Evolutionary conservation across 2,113 vertebrate genomes (phyloP).

Genomic region (Gila orcuttii): DNA sequence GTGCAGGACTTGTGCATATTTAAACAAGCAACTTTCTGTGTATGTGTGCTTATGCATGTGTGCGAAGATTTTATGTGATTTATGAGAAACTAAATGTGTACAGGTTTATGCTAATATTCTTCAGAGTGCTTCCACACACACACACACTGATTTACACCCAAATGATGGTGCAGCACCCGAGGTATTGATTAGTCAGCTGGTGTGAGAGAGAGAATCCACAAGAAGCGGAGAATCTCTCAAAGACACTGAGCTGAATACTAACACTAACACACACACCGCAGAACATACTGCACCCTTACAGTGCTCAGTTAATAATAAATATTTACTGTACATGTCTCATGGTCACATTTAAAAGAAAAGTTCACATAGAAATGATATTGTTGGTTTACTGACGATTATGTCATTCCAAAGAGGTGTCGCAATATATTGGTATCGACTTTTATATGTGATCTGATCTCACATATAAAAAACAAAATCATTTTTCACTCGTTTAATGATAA

Average conservation of each 20-base stretch:
- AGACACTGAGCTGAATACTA: conserved; percentile 36
- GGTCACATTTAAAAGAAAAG: not conserved
- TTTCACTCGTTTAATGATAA: not conserved
- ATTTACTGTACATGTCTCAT: not conserved
- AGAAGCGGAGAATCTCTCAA: conserved; percentile 24
- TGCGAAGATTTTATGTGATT: not conserved
- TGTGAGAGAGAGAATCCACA: conserved; percentile 10
- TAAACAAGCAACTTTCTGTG: not conserved
- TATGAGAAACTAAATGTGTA: conserved; percentile 18
- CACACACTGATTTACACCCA: conserved; percentile 39
- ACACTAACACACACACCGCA: conserved; percentile 6
- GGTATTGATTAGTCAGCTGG: conserved; percentile 36
- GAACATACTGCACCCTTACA: conserved; percentile 2
- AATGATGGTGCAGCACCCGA: conserved; percentile 39
- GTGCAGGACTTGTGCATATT: not conserved
- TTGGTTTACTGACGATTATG: not conserved
- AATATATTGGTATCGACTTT: too few species aligned
- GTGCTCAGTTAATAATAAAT: not conserved
- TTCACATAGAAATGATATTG: not conserved
- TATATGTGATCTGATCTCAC: too few species aligned
- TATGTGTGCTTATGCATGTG: not conserved
- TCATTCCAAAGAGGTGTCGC: not conserved
- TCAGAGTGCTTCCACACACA: conserved; percentile 4
- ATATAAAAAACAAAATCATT: not conserved
- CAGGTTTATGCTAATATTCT: conserved; percentile 6